Evolutionary conservation across 37 sponge, comb jelly and placozoan species (phyloP), one percentile per base, ranked within the genome.

Genomic region (Crambe crambe): DNA sequence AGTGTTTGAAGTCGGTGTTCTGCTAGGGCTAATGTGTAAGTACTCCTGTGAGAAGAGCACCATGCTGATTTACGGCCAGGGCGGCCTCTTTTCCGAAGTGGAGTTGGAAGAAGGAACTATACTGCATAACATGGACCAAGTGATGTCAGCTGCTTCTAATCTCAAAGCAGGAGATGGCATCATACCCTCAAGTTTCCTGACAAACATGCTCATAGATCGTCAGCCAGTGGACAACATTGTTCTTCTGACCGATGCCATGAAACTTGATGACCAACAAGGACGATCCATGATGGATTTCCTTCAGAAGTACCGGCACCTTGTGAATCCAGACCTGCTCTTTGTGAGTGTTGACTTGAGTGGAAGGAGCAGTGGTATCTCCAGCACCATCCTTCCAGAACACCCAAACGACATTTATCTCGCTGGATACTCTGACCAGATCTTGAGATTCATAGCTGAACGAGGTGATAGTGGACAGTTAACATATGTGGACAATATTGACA

Each of bases 1-100:
- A 0, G 92, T 97, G 6, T 56, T 64, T 41, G 94, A 93, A 37
- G 92, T 99, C 3, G 95, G 92, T 3, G 38, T 94, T 2, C 80
- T 99, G 85, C 89, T 99, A 70, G 93, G 90, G 15, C 79, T 99
- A 25, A 99, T 99, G 99, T 96, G 95, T 57, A 96, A 94, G 87
- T 96, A 86, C 61, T 86, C 96, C 39, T 94, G 99, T 63, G 99
- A 99, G 75, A 70, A 92, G 27, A 94, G 93, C 79, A 82, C 83
- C n/a, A 56, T 99, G 75, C 18, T 78, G 29, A 29, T 91, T 23
- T 97, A 82, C 35, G 95, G 90, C 31, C 47, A 74, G n/a, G 41
- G 69, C 75, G 40, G 66, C 9, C 30, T 39, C 68, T 77, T 58
- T 41, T 43, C 74, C 26, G 78, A 93, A 65, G 83, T 96, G 44